A percentile compares a stretch with the other conserved stretches of the same genome.
Conservation (phyloP, 1,140 invertebrate genomes). For the Drosophila mayri region DNA sequence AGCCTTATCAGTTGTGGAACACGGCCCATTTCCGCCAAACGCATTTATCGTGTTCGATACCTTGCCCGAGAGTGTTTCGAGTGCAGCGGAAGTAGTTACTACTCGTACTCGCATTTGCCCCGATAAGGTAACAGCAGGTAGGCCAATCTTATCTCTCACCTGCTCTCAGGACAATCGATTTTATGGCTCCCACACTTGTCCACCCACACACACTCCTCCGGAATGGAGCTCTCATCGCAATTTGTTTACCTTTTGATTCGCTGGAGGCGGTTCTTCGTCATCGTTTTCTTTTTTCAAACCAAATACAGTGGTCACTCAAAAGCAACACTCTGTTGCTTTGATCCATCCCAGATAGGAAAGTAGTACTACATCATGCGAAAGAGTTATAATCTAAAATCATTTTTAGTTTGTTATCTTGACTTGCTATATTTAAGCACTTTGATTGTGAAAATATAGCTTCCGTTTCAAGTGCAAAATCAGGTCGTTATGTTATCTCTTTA, state of each 20-base stretch:
- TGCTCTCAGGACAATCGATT: slow-evolving; percentile 35
- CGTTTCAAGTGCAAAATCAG: slow-evolving; percentile 4
- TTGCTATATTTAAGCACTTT: not conserved
- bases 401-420: not conserved
- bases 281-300: not conserved
- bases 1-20: slow-evolving; percentile 15
- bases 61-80: slow-evolving; percentile 1
- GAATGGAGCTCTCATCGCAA: not conserved
- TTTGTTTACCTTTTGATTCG: slow-evolving; percentile 42
- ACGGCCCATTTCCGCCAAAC: slow-evolving; percentile 26
- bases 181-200: slow-evolving; percentile 21
- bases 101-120: not conserved
- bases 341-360: not conserved
- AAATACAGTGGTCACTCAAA: slow-evolving; percentile 3
- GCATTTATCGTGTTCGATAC: slow-evolving; percentile 40
- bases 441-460: slow-evolving; percentile 17
- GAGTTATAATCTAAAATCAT: not conserved
- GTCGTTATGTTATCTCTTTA: slow-evolving; percentile 2
- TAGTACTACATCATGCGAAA: not conserved
- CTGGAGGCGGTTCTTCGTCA: slow-evolving; percentile 27
- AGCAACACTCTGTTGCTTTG: not conserved
- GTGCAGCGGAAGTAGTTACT: slow-evolving; percentile 36
- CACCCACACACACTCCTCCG: slow-evolving; percentile 4
- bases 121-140: slow-evolving; percentile 30
- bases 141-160: slow-evolving; percentile 27